Conservation (phyloP, 2,113 vertebrate genomes). For the Hemiscyllium ocellatum region DNA sequence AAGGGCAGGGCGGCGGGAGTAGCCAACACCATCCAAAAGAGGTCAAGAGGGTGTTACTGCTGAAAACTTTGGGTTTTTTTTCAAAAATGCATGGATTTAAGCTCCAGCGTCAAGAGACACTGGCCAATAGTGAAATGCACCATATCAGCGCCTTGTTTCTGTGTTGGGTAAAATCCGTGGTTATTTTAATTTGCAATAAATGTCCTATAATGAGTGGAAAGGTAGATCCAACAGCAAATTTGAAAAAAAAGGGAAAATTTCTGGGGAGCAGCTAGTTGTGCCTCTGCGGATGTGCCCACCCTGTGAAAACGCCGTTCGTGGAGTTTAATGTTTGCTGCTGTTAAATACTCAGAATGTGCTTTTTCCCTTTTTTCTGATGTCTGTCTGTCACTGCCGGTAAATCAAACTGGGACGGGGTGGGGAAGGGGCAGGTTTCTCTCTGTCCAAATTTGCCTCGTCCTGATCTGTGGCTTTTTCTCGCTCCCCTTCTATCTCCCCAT, state of each 20-base stretch:
- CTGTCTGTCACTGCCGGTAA: neutral
- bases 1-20: neutral
- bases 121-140: neutral
- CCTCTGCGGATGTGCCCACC: neutral
- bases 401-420: neutral
- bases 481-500: too few relatives aligned
- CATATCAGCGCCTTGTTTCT: neutral
- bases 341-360: too few relatives aligned
- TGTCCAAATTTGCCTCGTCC: too few relatives aligned
- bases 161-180: neutral
- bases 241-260: neutral
- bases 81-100: neutral
- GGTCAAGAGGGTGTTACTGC: neutral
- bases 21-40: neutral
- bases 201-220: neutral
- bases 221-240: neutral
- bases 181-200: neutral
- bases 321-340: too few relatives aligned
- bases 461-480: too few relatives aligned
- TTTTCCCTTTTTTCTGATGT: neutral
- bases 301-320: neutral
- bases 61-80: neutral
- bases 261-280: too few relatives aligned
- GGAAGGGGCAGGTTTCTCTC: too few relatives aligned
- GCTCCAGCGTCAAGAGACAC: neutral